Base-by-base conservation (phyloP, 2,113 vertebrate species). In the Leptosomus discolor region DNA sequence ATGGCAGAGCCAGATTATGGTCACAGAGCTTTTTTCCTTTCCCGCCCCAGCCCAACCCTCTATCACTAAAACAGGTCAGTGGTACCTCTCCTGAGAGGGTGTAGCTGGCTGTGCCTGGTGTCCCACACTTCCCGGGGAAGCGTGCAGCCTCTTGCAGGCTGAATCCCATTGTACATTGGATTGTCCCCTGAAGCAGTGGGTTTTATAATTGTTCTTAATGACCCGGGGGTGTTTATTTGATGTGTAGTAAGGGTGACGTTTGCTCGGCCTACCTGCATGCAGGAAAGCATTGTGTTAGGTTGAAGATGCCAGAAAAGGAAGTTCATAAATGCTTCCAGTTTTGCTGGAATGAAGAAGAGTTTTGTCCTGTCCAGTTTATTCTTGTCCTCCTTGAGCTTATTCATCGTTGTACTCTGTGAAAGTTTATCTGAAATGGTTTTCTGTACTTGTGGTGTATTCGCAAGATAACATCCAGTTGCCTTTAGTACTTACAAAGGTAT, bases 401-500 rank as follows among this genome's bases (percentile, higher is more conserved):
- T 79, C 26, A 39, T 75, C 57, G 37, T 43, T 26, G 45, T 37
- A 9, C 53, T n/a, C 36, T 23, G 8, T 71, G 41, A 16, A 10
- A 41, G 34, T 78, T 65, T 2, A 12, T 78, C n/a, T 69, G 67
- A 18, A 32, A 34, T 17, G 39, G 7, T 54, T 88, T 70, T 68
- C 34, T 56, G 32, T 58, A 3, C 39, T 36, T 1, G 2, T 6
- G n/a, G 46, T 22, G 17, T 26, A 8, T 21, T 41, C 3, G 5
- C 48, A 76, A 36, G 58, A 4, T 36, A 78, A 17, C 23, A 36
- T 27, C 45, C 37, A 6, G 1, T 17, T 36, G 56, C 64, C 41
- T 48, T 51, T 45, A 67, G 37, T 22, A 1, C 36, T 58, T n/a
- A 0, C 0, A 4, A 2, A 41, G 39, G 41, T 19, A 9, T 30